phyloP scores from a whole-genome alignment of 2,888 invertebrate genomes.

The Schrankia costaestrigalis region DNA sequence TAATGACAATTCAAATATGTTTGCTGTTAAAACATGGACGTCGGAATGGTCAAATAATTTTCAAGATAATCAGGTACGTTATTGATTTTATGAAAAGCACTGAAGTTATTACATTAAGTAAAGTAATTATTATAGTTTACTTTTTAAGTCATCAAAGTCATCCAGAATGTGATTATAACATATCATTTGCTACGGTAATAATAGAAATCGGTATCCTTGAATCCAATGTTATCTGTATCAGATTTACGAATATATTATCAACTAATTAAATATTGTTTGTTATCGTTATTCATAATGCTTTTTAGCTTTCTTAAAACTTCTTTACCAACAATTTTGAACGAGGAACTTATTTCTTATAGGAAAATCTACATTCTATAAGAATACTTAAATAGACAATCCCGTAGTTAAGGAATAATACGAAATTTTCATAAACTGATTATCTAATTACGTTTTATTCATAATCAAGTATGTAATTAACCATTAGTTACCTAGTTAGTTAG shows the following conservation, averaged over 20 bases:
- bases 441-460: no score
- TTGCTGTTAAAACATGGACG: slow-evolving; percentile 74
- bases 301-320: no score
- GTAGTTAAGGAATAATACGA: no score
- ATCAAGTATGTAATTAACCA: no score
- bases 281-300: no score
- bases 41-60: slow-evolving; percentile 72
- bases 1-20: slow-evolving; percentile 71
- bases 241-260: slow-evolving; percentile 21
- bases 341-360: no score
- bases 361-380: no score
- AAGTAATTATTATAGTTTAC: not conserved
- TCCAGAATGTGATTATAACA: not conserved
- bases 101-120: not conserved
- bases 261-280: not conserved
- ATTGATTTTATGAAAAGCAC: slow-evolving; percentile 36
- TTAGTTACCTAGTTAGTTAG: no score
- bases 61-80: slow-evolving; percentile 74
- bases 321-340: no score
- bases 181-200: slow-evolving; percentile 11
- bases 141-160: not conserved
- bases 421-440: no score
- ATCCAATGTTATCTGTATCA: slow-evolving; percentile 40
- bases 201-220: slow-evolving; percentile 45
- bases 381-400: no score